Conservation (phyloP, 2,113 vertebrate species). For the Salminus brasiliensis region DNA sequence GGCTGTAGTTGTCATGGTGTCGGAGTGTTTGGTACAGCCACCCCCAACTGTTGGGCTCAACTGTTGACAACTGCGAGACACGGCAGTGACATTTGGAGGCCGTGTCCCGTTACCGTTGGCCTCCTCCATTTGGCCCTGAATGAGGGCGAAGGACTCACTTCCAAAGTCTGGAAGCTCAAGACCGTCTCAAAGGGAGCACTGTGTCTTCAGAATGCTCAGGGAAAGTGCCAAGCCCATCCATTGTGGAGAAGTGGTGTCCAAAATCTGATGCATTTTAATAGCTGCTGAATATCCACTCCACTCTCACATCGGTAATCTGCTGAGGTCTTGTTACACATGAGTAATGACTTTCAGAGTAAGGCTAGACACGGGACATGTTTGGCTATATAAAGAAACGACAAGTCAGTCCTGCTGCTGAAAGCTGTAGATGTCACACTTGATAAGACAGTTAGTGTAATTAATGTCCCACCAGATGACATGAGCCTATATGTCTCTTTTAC, state of each 20-base stretch:
- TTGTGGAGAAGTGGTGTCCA: neutral
- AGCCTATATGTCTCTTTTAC: neutral
- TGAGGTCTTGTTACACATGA: conserved; percentile 27
- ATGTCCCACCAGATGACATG: neutral
- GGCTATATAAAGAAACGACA: conserved; percentile 34
- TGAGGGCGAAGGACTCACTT: conserved; percentile 45
- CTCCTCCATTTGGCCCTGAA: conserved; percentile 56
- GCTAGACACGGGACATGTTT: conserved; percentile 7
- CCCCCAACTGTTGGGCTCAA: conserved; percentile 51
- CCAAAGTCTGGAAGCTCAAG: conserved; percentile 8
- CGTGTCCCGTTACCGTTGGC: conserved; percentile 68
- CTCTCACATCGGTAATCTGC: neutral
- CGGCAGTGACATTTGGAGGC: conserved; percentile 70
- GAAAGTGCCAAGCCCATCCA: neutral
- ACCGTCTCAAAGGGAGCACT: neutral
- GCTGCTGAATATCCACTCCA: neutral
- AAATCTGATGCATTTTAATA: conserved; percentile 5
- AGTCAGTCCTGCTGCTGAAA: conserved; percentile 8
- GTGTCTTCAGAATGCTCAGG: neutral
- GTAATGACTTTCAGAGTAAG: conserved; percentile 26
- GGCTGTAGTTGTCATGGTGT: conserved; percentile 46
- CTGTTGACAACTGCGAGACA: conserved; percentile 71
- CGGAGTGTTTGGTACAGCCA: conserved; percentile 44
- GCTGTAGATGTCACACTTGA: neutral
- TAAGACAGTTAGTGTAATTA: conserved; percentile 18